phyloP scores from a whole-genome alignment of 2,797 vertebrate genomes.

The Pteronotus mesoamericanus region DNA sequence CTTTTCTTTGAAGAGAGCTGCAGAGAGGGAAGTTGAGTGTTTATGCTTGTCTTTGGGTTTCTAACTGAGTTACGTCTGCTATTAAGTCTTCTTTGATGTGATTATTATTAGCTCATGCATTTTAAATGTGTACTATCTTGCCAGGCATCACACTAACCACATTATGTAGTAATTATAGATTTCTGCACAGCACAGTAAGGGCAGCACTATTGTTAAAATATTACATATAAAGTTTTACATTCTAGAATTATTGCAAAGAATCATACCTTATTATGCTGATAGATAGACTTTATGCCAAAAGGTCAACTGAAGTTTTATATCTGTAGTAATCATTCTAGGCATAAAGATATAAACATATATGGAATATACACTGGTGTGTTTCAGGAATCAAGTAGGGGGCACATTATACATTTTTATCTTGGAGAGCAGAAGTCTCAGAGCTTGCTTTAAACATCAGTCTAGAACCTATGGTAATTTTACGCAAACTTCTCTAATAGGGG shows the following conservation, averaged over 20 bases:
- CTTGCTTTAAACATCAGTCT: not conserved
- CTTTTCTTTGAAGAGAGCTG: not conserved
- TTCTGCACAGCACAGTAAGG: not conserved
- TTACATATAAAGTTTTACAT: not conserved
- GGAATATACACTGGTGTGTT: not conserved
- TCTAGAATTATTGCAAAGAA: not conserved
- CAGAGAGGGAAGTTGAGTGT: not conserved
- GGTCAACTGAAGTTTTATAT: not conserved
- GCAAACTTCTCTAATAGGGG: not conserved
- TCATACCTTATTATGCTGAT: not conserved
- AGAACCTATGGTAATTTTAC: not conserved
- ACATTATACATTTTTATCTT: not conserved
- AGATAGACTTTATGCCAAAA: not conserved
- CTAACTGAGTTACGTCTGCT: not conserved
- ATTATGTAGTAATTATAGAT: not conserved
- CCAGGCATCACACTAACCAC: not conserved
- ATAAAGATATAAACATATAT: not conserved
- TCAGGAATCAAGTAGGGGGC: not conserved
- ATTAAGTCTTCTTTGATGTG: not conserved
- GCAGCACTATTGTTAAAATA: not conserved
- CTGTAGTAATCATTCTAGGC: not conserved
- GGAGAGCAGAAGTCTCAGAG: not conserved
- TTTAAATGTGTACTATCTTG: not conserved
- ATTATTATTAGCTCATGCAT: not conserved
- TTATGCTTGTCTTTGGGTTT: not conserved